These are phyloP conservation scores for Willisornis vidua DNA, from an alignment of 2,113 vertebrate genomes.

Conservation along the genomic window DNA sequence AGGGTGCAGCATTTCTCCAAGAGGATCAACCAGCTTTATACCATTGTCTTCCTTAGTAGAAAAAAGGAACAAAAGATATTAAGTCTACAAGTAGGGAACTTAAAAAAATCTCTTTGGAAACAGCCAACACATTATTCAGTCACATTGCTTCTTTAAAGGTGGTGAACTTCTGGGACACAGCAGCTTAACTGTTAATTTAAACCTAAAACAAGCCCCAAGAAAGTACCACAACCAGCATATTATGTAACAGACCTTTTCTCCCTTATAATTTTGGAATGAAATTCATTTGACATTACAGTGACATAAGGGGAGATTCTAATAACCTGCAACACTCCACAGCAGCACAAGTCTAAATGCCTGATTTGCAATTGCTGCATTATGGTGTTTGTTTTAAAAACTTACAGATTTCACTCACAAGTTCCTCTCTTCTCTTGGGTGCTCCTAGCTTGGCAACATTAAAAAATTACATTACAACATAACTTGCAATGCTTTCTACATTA, in stretches of 20 bases:
- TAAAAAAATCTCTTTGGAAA: background rate
- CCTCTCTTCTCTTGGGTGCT: background rate
- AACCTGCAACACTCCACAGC: background rate
- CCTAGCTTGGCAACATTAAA: background rate
- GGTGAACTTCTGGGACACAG: background rate
- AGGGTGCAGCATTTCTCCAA: conserved; percentile 92
- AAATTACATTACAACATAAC: background rate
- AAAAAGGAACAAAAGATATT: background rate
- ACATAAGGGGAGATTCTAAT: background rate
- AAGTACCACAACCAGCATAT: background rate
- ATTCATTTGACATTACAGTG: background rate
- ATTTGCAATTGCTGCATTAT: background rate
- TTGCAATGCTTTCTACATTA: background rate
- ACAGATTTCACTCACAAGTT: background rate
- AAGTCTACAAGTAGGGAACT: background rate
- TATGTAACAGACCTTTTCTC: background rate
- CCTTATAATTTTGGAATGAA: background rate
- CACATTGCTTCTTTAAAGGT: background rate
- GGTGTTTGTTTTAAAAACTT: background rate
- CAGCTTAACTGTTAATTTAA: background rate
- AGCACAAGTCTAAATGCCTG: background rate
- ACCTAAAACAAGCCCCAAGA: background rate
- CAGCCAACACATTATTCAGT: accelerated
- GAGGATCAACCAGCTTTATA: conserved; percentile 91
- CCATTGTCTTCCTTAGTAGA: conserved; percentile 91